Base-by-base conservation (phyloP, 2,888 invertebrate species). In the Agrilus cyanescens region DNA sequence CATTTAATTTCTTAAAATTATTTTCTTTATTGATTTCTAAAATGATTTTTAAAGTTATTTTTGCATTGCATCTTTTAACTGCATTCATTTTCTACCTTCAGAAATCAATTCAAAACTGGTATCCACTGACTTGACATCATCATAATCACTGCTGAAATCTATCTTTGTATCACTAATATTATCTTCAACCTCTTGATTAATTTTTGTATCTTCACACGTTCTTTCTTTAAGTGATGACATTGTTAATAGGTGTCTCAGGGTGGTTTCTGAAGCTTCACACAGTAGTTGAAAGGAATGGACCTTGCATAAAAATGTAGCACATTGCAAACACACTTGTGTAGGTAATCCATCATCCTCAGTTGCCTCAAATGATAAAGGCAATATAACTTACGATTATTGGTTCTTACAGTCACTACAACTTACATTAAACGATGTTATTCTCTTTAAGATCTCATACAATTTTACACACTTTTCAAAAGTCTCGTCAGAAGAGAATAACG, bases 231-330 rank as follows among this genome's bases (percentile, higher is more conserved):
- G 39, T 32, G 40, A 40, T 32, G 55, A 52, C 45, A 50, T 54
- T 12, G 52, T 57, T 30, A 64, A 46, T 25, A 65, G 46, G 34
- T 61, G 57, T 38, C 61, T 48, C 40, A 67, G 52, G 4, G 65
- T 61, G 13, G 53, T 52, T 44, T 66, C 65, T 8, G 65, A 65
- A 43, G 60, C 52, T 48, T 63, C 62, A 47, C 66, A 66, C 40
- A 65, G 51, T 51, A 64, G 62, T 52, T 62, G 63, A 50, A 67
- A 67, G 4, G 59, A 62, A 46, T 58, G 65, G 4, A 63, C 58
- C 46, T 59, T 54, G 14, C 56, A 59, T 35, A 66, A 61, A 46
- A 62, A 58, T 48, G 63, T 57, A 34, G 61, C 61, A 54, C 67
- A 67, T 49, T 63, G 61, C 18, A 57, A 41, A 49, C 67, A 67